Evolutionary conservation across 2,797 vertebrate genomes (phyloP), one percentile per base, ranked within the genome.

Genomic region (Argyrosomus regius): DNA sequence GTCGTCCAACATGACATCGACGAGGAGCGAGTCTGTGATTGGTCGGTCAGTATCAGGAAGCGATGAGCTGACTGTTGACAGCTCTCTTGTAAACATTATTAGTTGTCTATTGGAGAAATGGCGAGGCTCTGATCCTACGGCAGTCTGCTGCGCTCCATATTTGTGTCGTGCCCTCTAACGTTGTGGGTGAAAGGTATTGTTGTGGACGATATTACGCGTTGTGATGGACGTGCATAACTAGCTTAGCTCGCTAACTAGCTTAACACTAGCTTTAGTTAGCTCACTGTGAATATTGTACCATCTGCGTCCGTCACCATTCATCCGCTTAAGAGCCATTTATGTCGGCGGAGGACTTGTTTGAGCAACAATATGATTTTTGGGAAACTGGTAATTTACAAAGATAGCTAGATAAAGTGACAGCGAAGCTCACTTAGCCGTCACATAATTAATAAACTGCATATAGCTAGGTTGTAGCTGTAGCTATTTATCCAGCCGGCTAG

Each of bases 51-150:
- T 11, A 79, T 43, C 65, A 70, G 91, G 93, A 94, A 93, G 87
- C 22, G 59, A 58, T 73, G 78, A 64, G 78, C 84, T 68, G 84
- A 86, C 62, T 78, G 84, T 90, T 92, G 92, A 92, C 89, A 91
- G 75, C 60, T 77, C 68, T 31, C 7, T 13, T 82, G 75, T 63
- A 76, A 76, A 71, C 56, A 39, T 31, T 24, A 13, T 72, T 52
- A 39, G 35, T 39, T 39, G 28, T 64, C 41, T 12, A 12, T 28
- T 20, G 39, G 62, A 54, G 41, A 68, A 64, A 87, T 65, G 87
- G 17, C 3, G 5, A 56, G 58, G 12, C 20, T 65, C 2, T 87
- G 77, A 87, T n/a, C 63, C 31, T 0, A 5, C 69, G 26, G 49
- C 77, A 5, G 35, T 43, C 1, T 18, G 46, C 75, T 62, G 53